Percentiles rank a stretch among this genome's conserved stretches.
Conservation (phyloP, 2,113 vertebrate genomes). For the Hylia prasina region DNA sequence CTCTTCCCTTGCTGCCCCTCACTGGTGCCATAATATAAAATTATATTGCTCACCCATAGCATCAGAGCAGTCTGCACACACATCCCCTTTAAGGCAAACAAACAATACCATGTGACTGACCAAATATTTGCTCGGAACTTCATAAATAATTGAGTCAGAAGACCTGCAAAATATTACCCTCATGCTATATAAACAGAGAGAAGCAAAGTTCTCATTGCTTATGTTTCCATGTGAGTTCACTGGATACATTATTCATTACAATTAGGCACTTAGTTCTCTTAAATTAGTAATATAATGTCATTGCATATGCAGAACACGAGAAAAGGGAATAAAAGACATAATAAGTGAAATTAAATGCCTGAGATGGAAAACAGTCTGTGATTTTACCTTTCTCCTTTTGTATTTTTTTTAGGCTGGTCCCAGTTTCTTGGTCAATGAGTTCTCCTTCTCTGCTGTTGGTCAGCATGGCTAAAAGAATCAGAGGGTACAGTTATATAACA, state of each 20-base stretch:
- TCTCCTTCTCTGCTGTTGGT: slow-evolving; percentile 76
- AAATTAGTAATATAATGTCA: not conserved
- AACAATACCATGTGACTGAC: not conserved
- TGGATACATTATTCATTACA: slow-evolving; percentile 15
- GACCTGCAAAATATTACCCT: not conserved
- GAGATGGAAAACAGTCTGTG: not conserved
- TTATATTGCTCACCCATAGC: not conserved
- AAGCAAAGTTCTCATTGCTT: not conserved
- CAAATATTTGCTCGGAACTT: slow-evolving; percentile 17
- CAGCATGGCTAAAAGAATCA: slow-evolving; percentile 69
- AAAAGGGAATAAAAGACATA: not conserved
- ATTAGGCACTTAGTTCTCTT: slow-evolving; percentile 17
- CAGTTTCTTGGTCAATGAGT: slow-evolving; percentile 76
- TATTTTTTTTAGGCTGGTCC: slow-evolving; percentile 83
- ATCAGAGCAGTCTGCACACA: not conserved
- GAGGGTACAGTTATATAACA: not conserved
- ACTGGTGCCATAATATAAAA: not conserved
- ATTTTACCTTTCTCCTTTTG: slow-evolving; percentile 86
- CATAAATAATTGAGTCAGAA: slow-evolving; percentile 17
- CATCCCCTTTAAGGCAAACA: not conserved
- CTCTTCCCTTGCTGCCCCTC: not conserved
- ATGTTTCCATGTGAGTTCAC: not conserved
- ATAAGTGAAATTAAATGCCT: not conserved
- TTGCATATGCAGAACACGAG: not conserved
- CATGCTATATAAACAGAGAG: not conserved